A percentile compares a stretch with the other conserved stretches of the same genome.
Conservation (phyloP, 2,797 vertebrate species). For the Sorex maritimensis region DNA sequence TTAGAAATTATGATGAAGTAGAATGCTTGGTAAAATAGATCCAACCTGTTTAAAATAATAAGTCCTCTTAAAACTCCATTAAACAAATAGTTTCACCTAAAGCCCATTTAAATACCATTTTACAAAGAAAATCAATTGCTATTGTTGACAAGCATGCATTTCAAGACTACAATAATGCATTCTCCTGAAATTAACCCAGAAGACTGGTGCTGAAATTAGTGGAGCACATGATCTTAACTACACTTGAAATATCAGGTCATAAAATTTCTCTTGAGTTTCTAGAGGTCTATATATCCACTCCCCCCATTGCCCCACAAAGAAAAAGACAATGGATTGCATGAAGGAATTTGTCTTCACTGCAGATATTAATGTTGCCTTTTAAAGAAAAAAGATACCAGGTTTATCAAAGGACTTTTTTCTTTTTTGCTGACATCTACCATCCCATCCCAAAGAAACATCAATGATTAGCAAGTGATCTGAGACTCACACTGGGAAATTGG, state of each 20-base stretch:
- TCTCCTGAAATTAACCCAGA: background rate
- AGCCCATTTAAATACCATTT: conserved; percentile 46
- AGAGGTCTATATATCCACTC: background rate
- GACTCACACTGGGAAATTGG: background rate
- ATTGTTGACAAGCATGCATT: background rate
- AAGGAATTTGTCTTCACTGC: conserved; percentile 19
- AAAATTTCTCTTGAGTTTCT: conserved; percentile 34
- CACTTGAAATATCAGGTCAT: conserved; percentile 48
- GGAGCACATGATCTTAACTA: background rate
- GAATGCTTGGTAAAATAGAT: background rate
- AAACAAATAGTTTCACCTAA: conserved; percentile 22
- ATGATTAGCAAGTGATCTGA: conserved; percentile 16
- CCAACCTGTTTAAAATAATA: conserved; percentile 20
- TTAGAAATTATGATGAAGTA: background rate
- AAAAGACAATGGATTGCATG: background rate
- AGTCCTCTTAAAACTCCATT: conserved; percentile 20
- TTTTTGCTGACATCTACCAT: conserved; percentile 58
- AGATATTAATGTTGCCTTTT: conserved; percentile 55
- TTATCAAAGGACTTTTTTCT: background rate
- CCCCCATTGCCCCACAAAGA: background rate
- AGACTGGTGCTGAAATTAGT: background rate
- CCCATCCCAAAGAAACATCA: background rate
- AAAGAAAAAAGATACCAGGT: conserved; percentile 42
- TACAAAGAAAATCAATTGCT: conserved; percentile 41
- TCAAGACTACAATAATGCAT: background rate